phyloP scores from a whole-genome alignment of 2,113 vertebrate genomes.

The Sardina pilchardus region DNA sequence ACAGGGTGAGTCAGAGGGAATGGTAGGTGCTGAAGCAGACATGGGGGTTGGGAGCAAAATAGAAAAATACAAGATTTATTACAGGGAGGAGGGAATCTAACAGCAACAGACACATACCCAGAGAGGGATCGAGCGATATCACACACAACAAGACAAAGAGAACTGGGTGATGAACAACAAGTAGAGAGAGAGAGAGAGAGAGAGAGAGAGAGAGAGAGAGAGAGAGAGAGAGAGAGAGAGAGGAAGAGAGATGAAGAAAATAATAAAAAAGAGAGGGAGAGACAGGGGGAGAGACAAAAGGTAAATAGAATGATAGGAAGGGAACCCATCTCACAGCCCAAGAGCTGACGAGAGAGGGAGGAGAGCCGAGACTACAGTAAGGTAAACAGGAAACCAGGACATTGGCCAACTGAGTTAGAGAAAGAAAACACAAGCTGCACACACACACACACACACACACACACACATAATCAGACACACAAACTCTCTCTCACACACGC shows the following conservation, averaged over 20 bases:
- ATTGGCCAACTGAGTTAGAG: neutral
- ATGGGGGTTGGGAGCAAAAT: neutral
- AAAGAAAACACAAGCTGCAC: neutral
- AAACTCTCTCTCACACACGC: neutral
- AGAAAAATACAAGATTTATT: neutral
- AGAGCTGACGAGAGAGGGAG: neutral
- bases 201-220: neutral
- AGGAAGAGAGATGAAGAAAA: neutral
- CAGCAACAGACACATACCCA: neutral
- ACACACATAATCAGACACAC: neutral
- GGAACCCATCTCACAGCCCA: neutral
- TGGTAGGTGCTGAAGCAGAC: neutral
- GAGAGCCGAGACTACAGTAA: neutral
- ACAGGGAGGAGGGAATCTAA: neutral
- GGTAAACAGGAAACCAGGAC: neutral
- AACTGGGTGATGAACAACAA: neutral
- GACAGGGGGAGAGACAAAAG: neutral
- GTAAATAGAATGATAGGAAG: no score
- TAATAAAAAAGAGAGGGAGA: neutral
- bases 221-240: neutral
- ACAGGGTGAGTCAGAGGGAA: neutral
- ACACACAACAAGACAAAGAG: neutral
- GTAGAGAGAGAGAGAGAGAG: neutral
- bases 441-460: neutral
- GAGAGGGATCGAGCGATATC: neutral